A percentile compares a stretch with the other conserved stretches of the same genome.
phyloP scores from a whole-genome alignment of 2,888 invertebrate genomes.

The Cryptocephalus moraei region DNA sequence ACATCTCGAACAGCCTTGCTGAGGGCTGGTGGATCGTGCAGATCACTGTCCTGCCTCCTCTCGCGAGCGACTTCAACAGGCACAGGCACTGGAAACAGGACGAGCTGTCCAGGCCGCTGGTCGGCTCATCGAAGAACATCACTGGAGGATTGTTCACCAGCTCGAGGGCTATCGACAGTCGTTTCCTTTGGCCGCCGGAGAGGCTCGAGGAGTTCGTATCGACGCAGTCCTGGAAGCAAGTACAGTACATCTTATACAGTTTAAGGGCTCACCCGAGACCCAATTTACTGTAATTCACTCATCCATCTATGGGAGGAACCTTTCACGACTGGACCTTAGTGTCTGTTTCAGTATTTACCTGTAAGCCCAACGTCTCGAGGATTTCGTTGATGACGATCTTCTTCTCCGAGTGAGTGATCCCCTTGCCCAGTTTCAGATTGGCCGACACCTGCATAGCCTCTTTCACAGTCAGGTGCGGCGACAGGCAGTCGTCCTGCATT shows the following conservation, averaged over 20 bases:
- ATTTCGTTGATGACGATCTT: conserved; percentile 78
- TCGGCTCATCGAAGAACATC: conserved; percentile 96
- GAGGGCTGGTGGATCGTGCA: conserved; percentile 97
- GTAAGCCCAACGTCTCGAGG: conserved; percentile 44
- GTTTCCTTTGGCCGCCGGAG: conserved; percentile 84
- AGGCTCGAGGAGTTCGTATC: conserved; percentile 72
- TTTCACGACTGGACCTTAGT: too few relatives aligned
- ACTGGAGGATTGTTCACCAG: conserved; percentile 93
- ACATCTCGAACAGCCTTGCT: conserved; percentile 91
- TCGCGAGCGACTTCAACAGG: conserved; percentile 76
- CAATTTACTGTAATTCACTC: too few relatives aligned
- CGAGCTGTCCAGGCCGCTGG: conserved; percentile 87
- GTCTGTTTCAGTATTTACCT: not conserved
- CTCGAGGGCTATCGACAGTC: conserved; percentile 84
- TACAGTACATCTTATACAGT: too few relatives aligned
- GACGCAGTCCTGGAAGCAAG: conserved; percentile 50
- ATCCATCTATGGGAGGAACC: too few relatives aligned
- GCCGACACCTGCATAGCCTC: conserved; percentile 93
- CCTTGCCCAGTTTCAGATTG: conserved; percentile 80
- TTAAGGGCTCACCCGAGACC: too few relatives aligned
- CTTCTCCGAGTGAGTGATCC: conserved; percentile 60
- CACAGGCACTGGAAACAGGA: conserved; percentile 81
- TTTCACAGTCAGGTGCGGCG: conserved; percentile 80
- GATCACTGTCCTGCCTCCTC: conserved; percentile 83
- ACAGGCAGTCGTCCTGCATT: conserved; percentile 87